Evolutionary conservation across 2,797 vertebrate species (phyloP), one percentile per base, ranked within the genome.

Genomic region (Rhinoraja longicauda): DNA sequence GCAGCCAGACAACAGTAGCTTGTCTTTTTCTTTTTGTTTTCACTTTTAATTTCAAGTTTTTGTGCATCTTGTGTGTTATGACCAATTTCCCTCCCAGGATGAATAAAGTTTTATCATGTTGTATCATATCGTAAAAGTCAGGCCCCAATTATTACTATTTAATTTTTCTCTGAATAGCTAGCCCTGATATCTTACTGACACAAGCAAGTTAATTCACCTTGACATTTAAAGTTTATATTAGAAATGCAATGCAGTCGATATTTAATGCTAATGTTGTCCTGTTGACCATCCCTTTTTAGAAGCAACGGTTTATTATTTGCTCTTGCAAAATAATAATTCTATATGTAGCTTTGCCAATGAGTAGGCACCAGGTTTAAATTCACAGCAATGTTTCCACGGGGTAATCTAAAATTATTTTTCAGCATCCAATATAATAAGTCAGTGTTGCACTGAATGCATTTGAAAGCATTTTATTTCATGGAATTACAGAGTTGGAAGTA

Each of bases 231-330:
- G 19, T 72, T 91, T 70, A 70, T 70, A 45, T 73, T 70, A 72
- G 70, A 91, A 91, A 39, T 39, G 64, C 88, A 73, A 70, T 26
- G 88, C 36, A 29, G 70, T 73, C 88, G 72, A 91, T 73, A 26
- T 91, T 91, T 91, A 91, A 91, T 72, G 26, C 91, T 73, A 72
- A 36, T 73, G 64, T 73, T 72, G 36, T 13, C 21, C 88, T 4
- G 5, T 73, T 91, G 36, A 45, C 88, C 64, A 39, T 70, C 36
- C 64, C n/a, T 21, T 12, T 72, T 15, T 72, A n/a, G 57, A 36
- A 45, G 70, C 67, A 73, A 26, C 21, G 4, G 8, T 45, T 86
- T 86, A 62, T 17, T 82, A 86, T 10, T 86, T 13, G 4, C 4
- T 17, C 17, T 70, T 32, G 13, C 64, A 24, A 36, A 39, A 73